These are phyloP conservation scores for Trichechus manatus DNA, from an alignment of 2,113 vertebrate genomes.

Conservation along the genomic window DNA sequence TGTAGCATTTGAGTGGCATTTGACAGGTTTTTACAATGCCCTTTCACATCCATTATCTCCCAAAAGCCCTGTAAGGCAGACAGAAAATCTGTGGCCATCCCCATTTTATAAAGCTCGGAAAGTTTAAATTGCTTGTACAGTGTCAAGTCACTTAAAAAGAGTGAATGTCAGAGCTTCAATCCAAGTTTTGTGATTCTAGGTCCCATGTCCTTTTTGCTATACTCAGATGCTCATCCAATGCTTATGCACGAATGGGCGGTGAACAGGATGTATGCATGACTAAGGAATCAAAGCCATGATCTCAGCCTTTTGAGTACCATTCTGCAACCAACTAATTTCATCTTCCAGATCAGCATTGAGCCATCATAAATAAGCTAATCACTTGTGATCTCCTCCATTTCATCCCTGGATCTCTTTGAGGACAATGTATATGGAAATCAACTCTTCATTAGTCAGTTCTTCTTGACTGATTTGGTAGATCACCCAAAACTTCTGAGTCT, in stretches of 20 bases:
- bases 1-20: background rate
- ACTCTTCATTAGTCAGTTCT: slow-evolving; percentile 19
- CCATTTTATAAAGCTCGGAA: background rate
- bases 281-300: background rate
- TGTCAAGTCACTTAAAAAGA: slow-evolving; percentile 32
- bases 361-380: background rate
- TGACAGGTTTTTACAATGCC: background rate
- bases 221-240: background rate
- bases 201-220: background rate
- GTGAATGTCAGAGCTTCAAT: background rate
- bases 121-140: background rate
- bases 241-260: background rate
- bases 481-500: background rate
- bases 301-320: background rate
- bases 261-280: background rate
- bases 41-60: background rate
- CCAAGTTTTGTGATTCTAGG: background rate
- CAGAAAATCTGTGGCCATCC: background rate
- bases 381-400: background rate
- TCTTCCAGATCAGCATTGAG: background rate
- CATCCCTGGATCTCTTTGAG: background rate
- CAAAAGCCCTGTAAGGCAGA: background rate
- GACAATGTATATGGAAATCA: background rate
- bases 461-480: slow-evolving; percentile 7
- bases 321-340: background rate